Percentiles rank a stretch among this genome's conserved stretches.
These are phyloP conservation scores for Chlamydotis undulata DNA, from an alignment of 2,113 vertebrate species.

Conservation along the genomic window DNA sequence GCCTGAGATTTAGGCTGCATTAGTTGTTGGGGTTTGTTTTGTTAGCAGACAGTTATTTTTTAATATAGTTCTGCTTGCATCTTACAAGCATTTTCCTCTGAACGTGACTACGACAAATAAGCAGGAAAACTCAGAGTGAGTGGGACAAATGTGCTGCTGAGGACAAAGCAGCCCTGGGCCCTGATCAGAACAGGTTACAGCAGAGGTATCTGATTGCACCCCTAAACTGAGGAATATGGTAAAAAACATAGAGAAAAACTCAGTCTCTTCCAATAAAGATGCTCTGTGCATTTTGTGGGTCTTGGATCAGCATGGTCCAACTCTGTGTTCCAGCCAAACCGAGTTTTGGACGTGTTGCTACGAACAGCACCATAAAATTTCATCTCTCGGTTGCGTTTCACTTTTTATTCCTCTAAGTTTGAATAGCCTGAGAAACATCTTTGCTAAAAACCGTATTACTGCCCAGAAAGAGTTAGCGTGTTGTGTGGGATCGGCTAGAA, in stretches of 20 bases:
- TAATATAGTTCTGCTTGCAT: neutral
- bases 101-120: neutral
- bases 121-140: neutral
- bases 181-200: neutral
- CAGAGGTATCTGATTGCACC: neutral
- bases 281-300: neutral
- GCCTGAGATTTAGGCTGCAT: neutral
- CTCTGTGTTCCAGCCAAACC: neutral
- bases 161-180: neutral
- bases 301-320: neutral
- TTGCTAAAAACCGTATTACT: neutral
- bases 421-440: neutral
- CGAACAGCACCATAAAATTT: rapidly evolving
- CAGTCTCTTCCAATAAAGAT: neutral
- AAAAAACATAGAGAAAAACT: neutral
- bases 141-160: neutral
- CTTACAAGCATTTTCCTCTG: neutral
- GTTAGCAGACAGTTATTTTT: neutral
- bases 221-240: neutral
- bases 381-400: neutral
- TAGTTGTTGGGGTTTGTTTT: neutral
- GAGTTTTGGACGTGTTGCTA: neutral
- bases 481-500: neutral
- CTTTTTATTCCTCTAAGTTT: neutral
- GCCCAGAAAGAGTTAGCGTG: neutral